Base-by-base conservation (phyloP, 1,140 invertebrate genomes). In the Drosophila subpulchrella region DNA sequence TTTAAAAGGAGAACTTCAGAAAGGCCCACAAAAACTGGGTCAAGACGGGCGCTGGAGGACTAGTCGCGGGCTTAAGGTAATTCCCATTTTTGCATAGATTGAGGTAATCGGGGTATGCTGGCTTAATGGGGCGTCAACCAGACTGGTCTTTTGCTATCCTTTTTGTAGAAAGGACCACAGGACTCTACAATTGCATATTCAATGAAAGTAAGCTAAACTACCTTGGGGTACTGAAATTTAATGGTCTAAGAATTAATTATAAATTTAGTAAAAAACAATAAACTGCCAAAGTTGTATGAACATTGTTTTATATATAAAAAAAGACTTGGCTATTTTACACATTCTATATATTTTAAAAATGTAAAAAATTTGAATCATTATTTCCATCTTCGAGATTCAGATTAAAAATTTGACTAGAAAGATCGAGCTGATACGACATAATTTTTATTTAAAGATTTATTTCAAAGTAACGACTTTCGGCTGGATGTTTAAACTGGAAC, bases 61-160 rank as follows among this genome's bases (percentile, higher is more conserved):
- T 61, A 79, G 66, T 76, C 57, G 13, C 20, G 27, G 63, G 79
- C 82, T 84, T 74, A 84, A 44, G 39, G 12, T 89, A 88, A 89
- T 70, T 78, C 76, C 61, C 34, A 67, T 72, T 84, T 71, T 78
- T 84, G 39, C 66, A 42, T 68, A 88, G 83, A 86, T 76, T 88
- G 62, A 61, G 72, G 67, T 73, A 86, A 86, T 54, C 75, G 66
- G 42, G 58, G 53, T 76, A 47, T 36, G 38, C 53, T 30, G 61
- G 55, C 59, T 89, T 83, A 88, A 17, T 34, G n/a, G 73, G 84
- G 84, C 84, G 84, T 88, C 84, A 75, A 67, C 36, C 56, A 68
- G 84, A 84, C 84, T 89, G 80, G 39, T 51, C 66, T 57, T 81
- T 77, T 77, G 41, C 78, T 48, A 61, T 56, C 41, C 6, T 13